Evolutionary conservation across 2,888 invertebrate species (phyloP).

Genomic region (Cotesia congregata): DNA sequence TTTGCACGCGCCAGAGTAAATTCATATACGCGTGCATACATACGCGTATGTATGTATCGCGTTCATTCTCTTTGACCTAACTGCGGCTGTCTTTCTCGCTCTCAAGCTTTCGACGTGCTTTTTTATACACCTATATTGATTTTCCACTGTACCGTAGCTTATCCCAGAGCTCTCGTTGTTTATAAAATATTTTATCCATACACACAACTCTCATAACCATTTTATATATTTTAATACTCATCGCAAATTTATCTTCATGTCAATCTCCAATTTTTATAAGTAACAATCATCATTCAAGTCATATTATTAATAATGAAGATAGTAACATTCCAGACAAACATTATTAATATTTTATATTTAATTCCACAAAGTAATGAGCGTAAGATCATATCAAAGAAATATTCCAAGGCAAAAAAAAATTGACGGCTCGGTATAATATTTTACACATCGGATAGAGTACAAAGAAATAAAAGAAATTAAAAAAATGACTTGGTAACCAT

Average conservation of each 20-base stretch:
- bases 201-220: slow-evolving; percentile 17
- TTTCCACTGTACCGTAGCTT: slow-evolving; percentile 47
- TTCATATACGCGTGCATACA: slow-evolving; percentile 24
- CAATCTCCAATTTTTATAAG: background rate
- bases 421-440: background rate
- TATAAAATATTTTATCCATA: slow-evolving; percentile 39
- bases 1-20: slow-evolving; percentile 24
- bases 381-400: background rate
- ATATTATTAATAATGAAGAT: background rate
- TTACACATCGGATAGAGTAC: background rate
- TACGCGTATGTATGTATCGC: slow-evolving; percentile 4
- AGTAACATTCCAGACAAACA: background rate
- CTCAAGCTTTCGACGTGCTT: slow-evolving; percentile 46
- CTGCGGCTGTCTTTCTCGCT: slow-evolving; percentile 28
- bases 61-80: slow-evolving; percentile 26
- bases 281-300: background rate
- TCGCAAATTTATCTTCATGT: background rate
- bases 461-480: background rate
- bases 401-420: background rate
- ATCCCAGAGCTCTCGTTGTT: slow-evolving; percentile 43
- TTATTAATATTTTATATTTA: background rate
- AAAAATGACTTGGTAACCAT: slow-evolving; percentile 5
- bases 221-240: background rate
- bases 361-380: background rate
- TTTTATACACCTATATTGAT: slow-evolving; percentile 60